Conservation (phyloP, 2,797 vertebrate genomes). For the Cyclura pinguis region DNA sequence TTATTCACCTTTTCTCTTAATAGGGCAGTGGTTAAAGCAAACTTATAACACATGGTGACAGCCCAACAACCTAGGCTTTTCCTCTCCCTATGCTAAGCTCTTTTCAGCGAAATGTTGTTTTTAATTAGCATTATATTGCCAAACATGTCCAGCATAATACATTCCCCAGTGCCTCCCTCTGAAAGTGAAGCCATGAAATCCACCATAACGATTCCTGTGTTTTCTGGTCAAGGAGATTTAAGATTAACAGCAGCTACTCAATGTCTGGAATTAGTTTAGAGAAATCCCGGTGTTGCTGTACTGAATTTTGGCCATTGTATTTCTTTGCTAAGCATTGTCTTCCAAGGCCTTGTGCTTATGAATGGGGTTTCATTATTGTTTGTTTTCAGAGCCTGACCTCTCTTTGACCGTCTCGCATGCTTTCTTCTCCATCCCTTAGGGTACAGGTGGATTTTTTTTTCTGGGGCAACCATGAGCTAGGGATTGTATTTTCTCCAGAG, state of each 20-base stretch:
- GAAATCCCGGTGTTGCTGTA: neutral
- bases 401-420: neutral
- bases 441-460: neutral
- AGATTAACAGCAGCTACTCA: neutral
- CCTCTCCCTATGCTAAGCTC: neutral
- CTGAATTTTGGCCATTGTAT: slow-evolving; percentile 33
- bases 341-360: neutral
- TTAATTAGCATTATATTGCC: slow-evolving; percentile 22
- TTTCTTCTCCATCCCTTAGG: rapidly evolving
- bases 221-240: slow-evolving; percentile 46
- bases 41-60: neutral
- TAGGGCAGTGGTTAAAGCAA: neutral
- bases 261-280: slow-evolving; percentile 45
- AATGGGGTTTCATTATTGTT: slow-evolving; percentile 14
- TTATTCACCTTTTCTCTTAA: neutral
- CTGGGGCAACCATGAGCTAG: neutral
- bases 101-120: neutral
- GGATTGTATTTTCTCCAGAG: neutral
- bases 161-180: slow-evolving; percentile 18
- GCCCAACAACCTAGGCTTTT: neutral
- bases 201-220: slow-evolving; percentile 13
- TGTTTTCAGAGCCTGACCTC: neutral
- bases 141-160: neutral
- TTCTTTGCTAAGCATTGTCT: slow-evolving; percentile 15
- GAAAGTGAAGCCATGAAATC: slow-evolving; percentile 44